Evolutionary conservation across 1,140 invertebrate genomes (phyloP).

Genomic region (Nomia melanderi): DNA sequence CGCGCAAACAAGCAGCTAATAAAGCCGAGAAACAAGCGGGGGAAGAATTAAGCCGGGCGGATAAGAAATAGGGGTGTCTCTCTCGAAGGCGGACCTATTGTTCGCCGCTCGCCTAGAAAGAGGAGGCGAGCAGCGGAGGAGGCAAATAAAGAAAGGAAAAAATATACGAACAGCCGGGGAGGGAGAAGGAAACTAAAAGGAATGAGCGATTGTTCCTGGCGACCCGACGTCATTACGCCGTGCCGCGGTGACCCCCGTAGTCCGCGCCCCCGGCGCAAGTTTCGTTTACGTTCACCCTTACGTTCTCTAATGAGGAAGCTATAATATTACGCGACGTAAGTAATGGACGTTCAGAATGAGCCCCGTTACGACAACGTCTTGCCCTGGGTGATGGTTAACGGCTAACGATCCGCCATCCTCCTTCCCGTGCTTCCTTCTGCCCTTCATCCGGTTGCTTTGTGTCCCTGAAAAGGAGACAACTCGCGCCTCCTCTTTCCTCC

Average conservation of each 20-base stretch:
- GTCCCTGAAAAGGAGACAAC: neutral
- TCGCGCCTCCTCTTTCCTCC: neutral
- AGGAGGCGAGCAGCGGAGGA: neutral
- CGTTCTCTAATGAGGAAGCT: slow-evolving; percentile 67
- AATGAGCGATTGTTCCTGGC: slow-evolving; percentile 35
- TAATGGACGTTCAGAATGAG: slow-evolving; percentile 56
- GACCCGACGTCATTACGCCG: slow-evolving; percentile 49
- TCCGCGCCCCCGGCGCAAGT: slow-evolving; percentile 53
- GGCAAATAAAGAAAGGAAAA: neutral
- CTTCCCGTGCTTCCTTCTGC: neutral
- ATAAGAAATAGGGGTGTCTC: slow-evolving; percentile 8
- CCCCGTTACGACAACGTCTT: slow-evolving; percentile 51
- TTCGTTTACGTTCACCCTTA: slow-evolving; percentile 60
- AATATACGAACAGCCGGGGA: no score
- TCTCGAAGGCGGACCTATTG: neutral
- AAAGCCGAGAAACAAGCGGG: slow-evolving; percentile 2
- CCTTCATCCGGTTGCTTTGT: neutral
- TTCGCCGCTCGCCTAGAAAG: neutral
- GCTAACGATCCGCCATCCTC: slow-evolving; percentile 56
- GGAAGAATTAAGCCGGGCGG: slow-evolving; percentile 14
- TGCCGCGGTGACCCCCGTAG: slow-evolving; percentile 33
- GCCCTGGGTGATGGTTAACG: slow-evolving; percentile 58
- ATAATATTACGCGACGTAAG: slow-evolving; percentile 67
- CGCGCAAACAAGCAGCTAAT: slow-evolving; percentile 5
- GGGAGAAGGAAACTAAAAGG: neutral